Base-by-base conservation (phyloP, 1,140 invertebrate genomes). In the Harlomillsia oculata region DNA sequence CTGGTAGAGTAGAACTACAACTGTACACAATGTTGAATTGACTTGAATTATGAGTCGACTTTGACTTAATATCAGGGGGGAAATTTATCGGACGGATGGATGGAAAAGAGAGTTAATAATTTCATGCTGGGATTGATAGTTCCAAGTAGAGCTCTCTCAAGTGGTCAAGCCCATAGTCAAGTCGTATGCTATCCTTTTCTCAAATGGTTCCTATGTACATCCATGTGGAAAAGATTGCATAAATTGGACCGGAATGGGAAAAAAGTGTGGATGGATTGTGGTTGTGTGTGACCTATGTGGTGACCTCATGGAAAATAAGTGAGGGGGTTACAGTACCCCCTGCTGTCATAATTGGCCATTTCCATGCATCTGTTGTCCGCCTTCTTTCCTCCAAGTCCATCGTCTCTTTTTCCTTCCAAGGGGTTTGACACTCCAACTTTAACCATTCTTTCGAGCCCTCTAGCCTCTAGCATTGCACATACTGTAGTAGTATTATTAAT, bases 321-420 rank as follows among this genome's bases (percentile, higher is more conserved):
- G 61, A 63, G 61, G 61, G 56, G 56, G 56, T 63, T 54, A 63
- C 56, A 59, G 56, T 57, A 29, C 56, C 61, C 61, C 61, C 52
- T 56, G 56, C 56, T 53, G 61, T 52, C 48, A 58, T 59, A 63
- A 63, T 63, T 59, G 61, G 61, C 56, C 56, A 63, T 63, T 63
- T 63, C 61, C 56, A 63, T 63, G 56, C 61, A 63, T 58, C 56
- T 63, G 61, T 63, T 63, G 61, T 63, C 61, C 61, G 56, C 61
- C 61, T 63, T 55, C 51, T 48, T 48, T 59, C 40, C 49, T 36
- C 39, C 28, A 25, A 53, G 32, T 39, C 39, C 28, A 41, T 32
- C 51, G 36, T 53, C 51, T 53, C 50, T 36, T 21, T 11, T 26
- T 14, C 9, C 44, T 25, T 16, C 4, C 9, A 9, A 23, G 5